Conservation (phyloP, 1,140 invertebrate genomes). For the Drosophila sproati region DNA sequence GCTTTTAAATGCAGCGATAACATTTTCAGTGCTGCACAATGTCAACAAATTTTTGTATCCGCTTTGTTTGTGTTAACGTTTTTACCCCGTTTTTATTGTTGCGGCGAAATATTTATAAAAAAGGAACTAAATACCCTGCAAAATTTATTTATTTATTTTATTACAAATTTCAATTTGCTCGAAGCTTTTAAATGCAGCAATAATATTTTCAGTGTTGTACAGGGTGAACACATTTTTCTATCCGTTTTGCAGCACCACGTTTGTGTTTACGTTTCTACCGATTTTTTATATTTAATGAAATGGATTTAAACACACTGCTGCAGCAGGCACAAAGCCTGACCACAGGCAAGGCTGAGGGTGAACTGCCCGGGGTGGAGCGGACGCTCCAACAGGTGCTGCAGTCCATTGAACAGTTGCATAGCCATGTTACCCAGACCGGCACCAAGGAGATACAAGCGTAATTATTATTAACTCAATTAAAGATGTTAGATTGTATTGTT, state of each 20-base stretch:
- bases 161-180: not conserved
- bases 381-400: slow-evolving; percentile 96
- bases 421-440: slow-evolving; percentile 92
- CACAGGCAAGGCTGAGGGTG: slow-evolving; percentile 92
- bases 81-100: slow-evolving; percentile 41
- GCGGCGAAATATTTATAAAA: slow-evolving; percentile 24
- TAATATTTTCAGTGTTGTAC: not conserved
- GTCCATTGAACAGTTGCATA: slow-evolving; percentile 95
- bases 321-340: slow-evolving; percentile 95
- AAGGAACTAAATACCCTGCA: slow-evolving; percentile 92
- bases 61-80: slow-evolving; percentile 42
- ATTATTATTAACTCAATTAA: slow-evolving; percentile 77
- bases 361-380: slow-evolving; percentile 94
- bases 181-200: not conserved
- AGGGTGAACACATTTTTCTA: not conserved
- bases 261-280: slow-evolving; percentile 44
- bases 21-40: not conserved
- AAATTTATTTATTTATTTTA: too few species aligned
- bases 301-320: slow-evolving; percentile 93
- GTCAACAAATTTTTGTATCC: not conserved
- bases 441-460: slow-evolving; percentile 97
- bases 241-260: slow-evolving; percentile 21
- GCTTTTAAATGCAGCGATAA: not conserved
- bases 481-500: not conserved
- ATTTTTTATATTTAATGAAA: slow-evolving; percentile 47